phyloP scores from a whole-genome alignment of 2,113 vertebrate species.

The Peromyscus polionotus region DNA sequence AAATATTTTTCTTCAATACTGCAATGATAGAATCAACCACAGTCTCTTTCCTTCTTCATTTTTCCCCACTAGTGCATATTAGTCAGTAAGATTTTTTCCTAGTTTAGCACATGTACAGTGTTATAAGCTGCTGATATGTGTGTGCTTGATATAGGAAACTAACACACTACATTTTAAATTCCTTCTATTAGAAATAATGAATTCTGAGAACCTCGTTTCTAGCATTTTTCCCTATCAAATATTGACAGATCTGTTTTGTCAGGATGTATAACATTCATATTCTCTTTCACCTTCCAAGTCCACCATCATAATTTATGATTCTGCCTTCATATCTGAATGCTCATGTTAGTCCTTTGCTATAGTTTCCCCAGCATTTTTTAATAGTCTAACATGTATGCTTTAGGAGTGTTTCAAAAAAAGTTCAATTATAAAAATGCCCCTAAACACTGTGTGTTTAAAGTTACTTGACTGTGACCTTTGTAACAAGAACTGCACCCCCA shows the following conservation, averaged over 20 bases:
- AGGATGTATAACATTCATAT: background rate
- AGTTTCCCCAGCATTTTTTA: background rate
- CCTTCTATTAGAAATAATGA: background rate
- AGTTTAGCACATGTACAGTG: background rate
- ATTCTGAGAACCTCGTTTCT: background rate
- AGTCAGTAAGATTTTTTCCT: constrained; percentile 7
- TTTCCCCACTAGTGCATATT: background rate
- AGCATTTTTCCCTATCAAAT: background rate
- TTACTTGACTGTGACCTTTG: background rate
- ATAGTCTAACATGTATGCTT: background rate
- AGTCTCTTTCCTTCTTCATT: background rate
- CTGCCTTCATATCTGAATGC: background rate
- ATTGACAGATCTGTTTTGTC: background rate
- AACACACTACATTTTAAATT: background rate
- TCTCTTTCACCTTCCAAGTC: background rate
- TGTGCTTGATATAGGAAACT: background rate
- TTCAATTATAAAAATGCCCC: background rate
- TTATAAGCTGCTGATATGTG: background rate
- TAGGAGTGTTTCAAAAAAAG: constrained; percentile 12
- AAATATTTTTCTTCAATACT: background rate
- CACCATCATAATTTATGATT: background rate
- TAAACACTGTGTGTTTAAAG: background rate
- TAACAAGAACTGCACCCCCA: background rate
- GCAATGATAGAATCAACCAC: background rate
- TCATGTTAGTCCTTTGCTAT: background rate